phyloP scores from a whole-genome alignment of 1,140 invertebrate species.

The Drosophila paulistorum region DNA sequence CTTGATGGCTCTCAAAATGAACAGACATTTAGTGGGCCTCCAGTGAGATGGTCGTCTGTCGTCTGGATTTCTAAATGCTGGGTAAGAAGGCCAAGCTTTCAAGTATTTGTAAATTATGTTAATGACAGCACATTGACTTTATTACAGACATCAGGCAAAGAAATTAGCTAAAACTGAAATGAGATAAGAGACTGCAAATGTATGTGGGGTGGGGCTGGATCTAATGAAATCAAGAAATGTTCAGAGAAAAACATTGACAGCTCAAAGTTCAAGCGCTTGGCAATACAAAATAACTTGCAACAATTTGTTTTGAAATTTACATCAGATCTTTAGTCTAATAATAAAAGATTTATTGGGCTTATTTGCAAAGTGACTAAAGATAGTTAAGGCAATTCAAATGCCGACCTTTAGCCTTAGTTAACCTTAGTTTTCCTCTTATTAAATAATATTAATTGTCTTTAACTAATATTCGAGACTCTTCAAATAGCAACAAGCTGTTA shows the following conservation, averaged over 20 bases:
- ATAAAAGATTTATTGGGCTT: too few species aligned
- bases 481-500: not conserved
- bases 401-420: too few species aligned
- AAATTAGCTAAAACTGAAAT: constrained; percentile 23
- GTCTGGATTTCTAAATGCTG: not conserved
- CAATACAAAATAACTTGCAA: too few species aligned
- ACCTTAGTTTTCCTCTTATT: too few species aligned
- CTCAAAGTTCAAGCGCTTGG: not conserved
- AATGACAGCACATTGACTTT: constrained; percentile 77
- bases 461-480: not conserved
- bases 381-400: too few species aligned
- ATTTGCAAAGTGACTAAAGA: too few species aligned
- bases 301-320: too few species aligned
- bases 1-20: constrained; percentile 38
- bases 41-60: not conserved
- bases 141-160: constrained; percentile 39
- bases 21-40: constrained; percentile 41
- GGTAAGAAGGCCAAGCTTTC: constrained; percentile 32
- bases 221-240: not conserved
- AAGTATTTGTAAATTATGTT: constrained; percentile 77
- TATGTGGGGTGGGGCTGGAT: not conserved
- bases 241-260: not conserved
- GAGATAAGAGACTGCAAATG: not conserved
- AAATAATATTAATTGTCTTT: not conserved
- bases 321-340: too few species aligned